Evolutionary conservation across 1,140 invertebrate species (phyloP), one percentile per base, ranked within the genome.

Genomic region (Anadara kagoshimensis): DNA sequence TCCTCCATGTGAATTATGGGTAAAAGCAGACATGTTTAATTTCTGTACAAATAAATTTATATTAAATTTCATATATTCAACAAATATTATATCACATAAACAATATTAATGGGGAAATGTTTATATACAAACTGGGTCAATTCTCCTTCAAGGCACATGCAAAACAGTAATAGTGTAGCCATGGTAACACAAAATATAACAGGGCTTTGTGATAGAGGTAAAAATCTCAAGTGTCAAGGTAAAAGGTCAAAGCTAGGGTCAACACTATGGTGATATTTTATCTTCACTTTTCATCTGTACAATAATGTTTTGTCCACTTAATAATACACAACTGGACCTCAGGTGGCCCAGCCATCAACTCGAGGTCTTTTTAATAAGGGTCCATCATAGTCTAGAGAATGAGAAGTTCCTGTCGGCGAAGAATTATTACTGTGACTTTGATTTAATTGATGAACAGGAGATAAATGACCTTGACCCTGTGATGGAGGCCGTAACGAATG

Each of bases 301-400:
- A 64, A 45, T 53, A n/a, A 64, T 51, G 49, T 64, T 41, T 51
- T 64, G 51, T 64, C 47, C 24, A 64, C 45, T 64, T 29, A 64
- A 49, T 49, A 64, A 51, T 51, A 64, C 62, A 59, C 36, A 3
- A 24, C 56, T 68, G 44, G 36, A 16, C 41, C 49, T 73, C 85
- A 87, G 45, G 85, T 84, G 53, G 83, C 79, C 85, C 85, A 85
- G 54, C 76, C 83, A 44, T 83, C 83, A 59, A 86, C 78, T 62
- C 85, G 75, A 29, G 82, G 81, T 51, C 85, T 67, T 74, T 87
- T 87, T 58, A 84, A 79, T 77, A 83, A 72, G n/a, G 85, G 84
- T 64, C 80, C 81, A 66, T 87, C 83, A 69, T 85, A 84, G 54
- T 86, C 84, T 53, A 80, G 68, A 24, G 73, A 68, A 51, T 79